Base-by-base conservation (phyloP, 2,888 invertebrate species). In the Lasioglossum zephyrum region DNA sequence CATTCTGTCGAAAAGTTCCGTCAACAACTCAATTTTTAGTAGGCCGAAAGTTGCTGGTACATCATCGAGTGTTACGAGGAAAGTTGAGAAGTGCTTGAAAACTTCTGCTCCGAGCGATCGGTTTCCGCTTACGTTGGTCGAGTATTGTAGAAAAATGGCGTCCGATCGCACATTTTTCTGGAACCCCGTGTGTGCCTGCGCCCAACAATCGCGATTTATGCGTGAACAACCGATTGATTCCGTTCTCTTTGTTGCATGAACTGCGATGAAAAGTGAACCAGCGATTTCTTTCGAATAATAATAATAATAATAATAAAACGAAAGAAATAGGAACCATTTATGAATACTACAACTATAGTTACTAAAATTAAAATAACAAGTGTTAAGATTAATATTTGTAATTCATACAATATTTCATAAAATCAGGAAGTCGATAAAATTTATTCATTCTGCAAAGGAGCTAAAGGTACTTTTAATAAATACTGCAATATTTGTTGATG, bases 1-100 rank as follows among this genome's bases (percentile, higher is more conserved):
- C 87, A 70, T 73, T 77, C 57, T 66, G 53, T 44, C 70, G 57
- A 44, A 8, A 80, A 84, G 53, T 84, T 79, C 41, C 22, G 39
- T 22, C 70, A 74, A 63, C 53, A 85, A 75, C 74, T 84, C 72
- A 81, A 86, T 86, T 86, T 86, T 84, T 78, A 76, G 84, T 81
- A 76, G 69, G 63, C 22, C 57, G 31, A 47, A 70, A 77, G 44
- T 77, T 75, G 26, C 47, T 18, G n/a, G 47, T 77, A 72, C 47
- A 73, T 80, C 70, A 75, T 77, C 69, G 79, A 77, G 75, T 81
- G 73, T 84, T 87, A 73, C 69, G 74, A 70, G 76, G 53, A 66
- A 80, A 84, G 76, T 76, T 86, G 75, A 49, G n/a, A 80, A 80
- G 80, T 70, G 63, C 73, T 76, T 76, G 36, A 11, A 16, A 85